Evolutionary conservation across 2,888 invertebrate genomes (phyloP).

Genomic region (Diloba caeruleocephala): DNA sequence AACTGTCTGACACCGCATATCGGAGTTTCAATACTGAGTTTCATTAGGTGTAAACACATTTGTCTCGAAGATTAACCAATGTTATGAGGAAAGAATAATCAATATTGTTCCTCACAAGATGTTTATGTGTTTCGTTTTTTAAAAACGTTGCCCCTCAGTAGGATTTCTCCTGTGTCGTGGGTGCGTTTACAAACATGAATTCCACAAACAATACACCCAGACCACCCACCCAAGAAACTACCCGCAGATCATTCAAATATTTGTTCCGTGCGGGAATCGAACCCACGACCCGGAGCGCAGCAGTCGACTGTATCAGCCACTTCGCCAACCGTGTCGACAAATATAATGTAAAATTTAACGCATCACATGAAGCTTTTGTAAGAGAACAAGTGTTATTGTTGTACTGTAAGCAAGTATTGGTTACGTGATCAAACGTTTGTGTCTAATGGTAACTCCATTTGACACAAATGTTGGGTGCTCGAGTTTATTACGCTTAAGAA

Average conservation of each 20-base stretch:
- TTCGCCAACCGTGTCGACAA: too few relatives aligned
- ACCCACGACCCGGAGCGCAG: too few relatives aligned
- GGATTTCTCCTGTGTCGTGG: too few relatives aligned
- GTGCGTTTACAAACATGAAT: too few relatives aligned
- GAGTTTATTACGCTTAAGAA: slow-evolving; percentile 30
- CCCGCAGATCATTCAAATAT: too few relatives aligned
- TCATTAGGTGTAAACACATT: slow-evolving; percentile 34
- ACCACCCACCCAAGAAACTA: too few relatives aligned
- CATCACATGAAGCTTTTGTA: slow-evolving; percentile 8
- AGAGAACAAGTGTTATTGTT: not conserved
- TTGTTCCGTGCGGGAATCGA: too few relatives aligned
- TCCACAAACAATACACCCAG: too few relatives aligned
- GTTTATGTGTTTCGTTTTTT: too few relatives aligned
- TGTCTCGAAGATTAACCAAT: slow-evolving; percentile 9
- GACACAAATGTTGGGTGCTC: slow-evolving; percentile 1
- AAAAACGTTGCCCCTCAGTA: too few relatives aligned
- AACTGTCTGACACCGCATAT: slow-evolving; percentile 14
- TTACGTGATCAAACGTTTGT: slow-evolving; percentile 12
- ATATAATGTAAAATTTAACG: not conserved
- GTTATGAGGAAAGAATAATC: slow-evolving; percentile 1
- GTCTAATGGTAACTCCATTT: slow-evolving; percentile 3
- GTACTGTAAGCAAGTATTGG: slow-evolving; percentile 16
- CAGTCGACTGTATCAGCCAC: too few relatives aligned
- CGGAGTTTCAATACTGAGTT: slow-evolving; percentile 14
- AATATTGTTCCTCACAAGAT: too few relatives aligned